A percentile compares a stretch with the other conserved stretches of the same genome.
phyloP scores from a whole-genome alignment of 2,113 vertebrate genomes.

The Podilymbus podiceps region DNA sequence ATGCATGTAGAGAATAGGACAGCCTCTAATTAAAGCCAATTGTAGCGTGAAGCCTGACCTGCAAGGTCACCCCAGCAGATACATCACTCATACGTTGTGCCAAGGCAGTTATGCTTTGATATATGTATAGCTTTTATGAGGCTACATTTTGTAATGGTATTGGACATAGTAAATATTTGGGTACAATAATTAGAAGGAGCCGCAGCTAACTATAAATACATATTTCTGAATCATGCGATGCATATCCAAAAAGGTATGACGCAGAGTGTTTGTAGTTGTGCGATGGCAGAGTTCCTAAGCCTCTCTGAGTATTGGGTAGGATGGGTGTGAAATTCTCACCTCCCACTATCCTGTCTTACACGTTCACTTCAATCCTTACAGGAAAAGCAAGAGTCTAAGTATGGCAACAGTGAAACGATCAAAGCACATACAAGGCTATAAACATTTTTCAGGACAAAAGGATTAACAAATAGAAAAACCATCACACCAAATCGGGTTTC shows the following conservation, averaged over 20 bases:
- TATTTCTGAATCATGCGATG: not conserved
- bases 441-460: not conserved
- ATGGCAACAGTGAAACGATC: not conserved
- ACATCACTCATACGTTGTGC: not conserved
- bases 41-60: not conserved
- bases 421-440: not conserved
- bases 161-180: conserved; percentile 53
- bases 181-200: not conserved
- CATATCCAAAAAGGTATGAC: not conserved
- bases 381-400: conserved; percentile 40
- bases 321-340: conserved; percentile 36
- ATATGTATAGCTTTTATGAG: not conserved
- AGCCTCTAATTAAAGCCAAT: not conserved
- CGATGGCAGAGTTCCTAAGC: not conserved
- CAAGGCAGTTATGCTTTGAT: not conserved
- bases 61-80: not conserved
- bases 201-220: not conserved
- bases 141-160: not conserved
- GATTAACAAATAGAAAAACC: not conserved
- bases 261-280: not conserved
- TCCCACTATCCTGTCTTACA: conserved; percentile 59
- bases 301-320: not conserved
- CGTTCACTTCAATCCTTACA: not conserved
- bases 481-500: not conserved
- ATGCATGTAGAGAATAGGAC: not conserved